Conservation (phyloP, 2,113 vertebrate species). For the Zonotrichia leucophrys region DNA sequence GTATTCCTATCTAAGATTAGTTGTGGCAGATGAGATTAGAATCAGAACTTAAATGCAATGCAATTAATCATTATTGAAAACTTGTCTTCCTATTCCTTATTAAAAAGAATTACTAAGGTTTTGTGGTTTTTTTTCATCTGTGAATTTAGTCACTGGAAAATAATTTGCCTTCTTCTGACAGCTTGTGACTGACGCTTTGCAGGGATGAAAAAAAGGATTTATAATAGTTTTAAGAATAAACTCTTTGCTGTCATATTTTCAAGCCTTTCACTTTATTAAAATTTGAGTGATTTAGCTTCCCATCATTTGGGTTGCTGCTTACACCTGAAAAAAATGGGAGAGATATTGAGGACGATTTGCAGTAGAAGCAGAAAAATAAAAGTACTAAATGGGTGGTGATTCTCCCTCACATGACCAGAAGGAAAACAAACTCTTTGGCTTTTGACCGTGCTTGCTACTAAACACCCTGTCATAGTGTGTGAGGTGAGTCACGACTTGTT, state of each 20-base stretch:
- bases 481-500: constrained; percentile 84
- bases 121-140: background rate
- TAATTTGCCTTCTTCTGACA: background rate
- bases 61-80: background rate
- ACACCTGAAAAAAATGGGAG: background rate
- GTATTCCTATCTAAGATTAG: background rate
- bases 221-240: background rate
- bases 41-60: background rate
- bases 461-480: constrained; percentile 67
- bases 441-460: constrained; percentile 43
- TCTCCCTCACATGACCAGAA: constrained; percentile 64
- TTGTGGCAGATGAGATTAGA: background rate
- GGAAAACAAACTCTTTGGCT: constrained; percentile 41
- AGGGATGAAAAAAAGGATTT: background rate
- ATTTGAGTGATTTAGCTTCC: background rate
- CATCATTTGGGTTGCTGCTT: background rate
- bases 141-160: background rate
- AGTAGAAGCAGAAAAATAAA: constrained; percentile 52
- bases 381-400: constrained; percentile 34
- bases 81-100: background rate
- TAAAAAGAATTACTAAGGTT: background rate
- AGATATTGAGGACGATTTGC: background rate
- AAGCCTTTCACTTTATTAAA: background rate
- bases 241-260: background rate
- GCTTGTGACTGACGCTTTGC: background rate